These are phyloP conservation scores for Harpagifer antarcticus DNA, from an alignment of 2,797 vertebrate species.

Conservation along the genomic window DNA sequence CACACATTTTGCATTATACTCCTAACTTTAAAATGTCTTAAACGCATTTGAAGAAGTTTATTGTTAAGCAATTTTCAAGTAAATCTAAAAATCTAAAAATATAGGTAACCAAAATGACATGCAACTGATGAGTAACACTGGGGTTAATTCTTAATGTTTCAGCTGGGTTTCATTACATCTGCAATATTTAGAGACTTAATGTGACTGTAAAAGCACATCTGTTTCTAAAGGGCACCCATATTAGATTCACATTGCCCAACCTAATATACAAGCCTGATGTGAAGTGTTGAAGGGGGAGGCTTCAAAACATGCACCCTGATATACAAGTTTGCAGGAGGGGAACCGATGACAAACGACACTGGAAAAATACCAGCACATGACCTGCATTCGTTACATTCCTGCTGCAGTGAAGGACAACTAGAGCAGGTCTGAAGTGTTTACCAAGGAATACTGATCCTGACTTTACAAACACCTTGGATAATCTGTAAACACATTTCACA, in stretches of 20 bases:
- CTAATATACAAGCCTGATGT: constrained; percentile 9
- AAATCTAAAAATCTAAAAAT: neutral
- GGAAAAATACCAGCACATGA: constrained; percentile 83
- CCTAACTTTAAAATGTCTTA: neutral
- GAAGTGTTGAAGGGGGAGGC: constrained; percentile 53
- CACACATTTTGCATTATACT: neutral
- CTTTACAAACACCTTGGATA: constrained; percentile 19
- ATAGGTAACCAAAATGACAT: too few species aligned
- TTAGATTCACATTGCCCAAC: neutral
- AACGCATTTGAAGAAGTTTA: neutral
- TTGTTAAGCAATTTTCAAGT: neutral
- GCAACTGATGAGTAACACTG: neutral
- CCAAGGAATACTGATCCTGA: constrained; percentile 6
- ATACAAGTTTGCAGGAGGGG: constrained; percentile 51
- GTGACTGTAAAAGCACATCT: neutral
- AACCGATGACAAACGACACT: constrained; percentile 66
- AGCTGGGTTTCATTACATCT: neutral
- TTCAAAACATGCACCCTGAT: constrained; percentile 57
- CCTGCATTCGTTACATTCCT: constrained; percentile 79
- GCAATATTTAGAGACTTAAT: neutral
- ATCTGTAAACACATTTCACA: neutral
- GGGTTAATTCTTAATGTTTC: neutral
- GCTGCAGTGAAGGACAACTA: constrained; percentile 67
- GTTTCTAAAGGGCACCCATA: neutral
- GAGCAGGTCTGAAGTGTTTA: constrained; percentile 53